phyloP scores from a whole-genome alignment of 1,140 invertebrate species.

The Drosophila obscura region DNA sequence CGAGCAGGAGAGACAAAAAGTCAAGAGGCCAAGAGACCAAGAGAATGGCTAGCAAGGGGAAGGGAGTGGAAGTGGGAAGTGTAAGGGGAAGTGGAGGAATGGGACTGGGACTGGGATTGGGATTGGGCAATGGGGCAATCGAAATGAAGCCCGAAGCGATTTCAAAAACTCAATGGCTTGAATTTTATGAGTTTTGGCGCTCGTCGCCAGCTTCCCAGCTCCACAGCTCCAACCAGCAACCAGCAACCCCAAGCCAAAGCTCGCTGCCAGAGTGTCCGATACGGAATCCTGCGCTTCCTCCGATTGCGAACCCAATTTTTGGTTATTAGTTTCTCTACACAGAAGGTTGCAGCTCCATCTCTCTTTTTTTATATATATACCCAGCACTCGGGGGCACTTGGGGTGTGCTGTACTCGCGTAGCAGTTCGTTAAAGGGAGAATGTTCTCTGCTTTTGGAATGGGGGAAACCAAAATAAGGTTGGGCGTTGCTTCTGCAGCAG shows the following conservation, averaged over 20 bases:
- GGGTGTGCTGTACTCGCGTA: too few relatives aligned
- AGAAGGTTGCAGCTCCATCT: conserved; percentile 18
- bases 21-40: conserved; percentile 59
- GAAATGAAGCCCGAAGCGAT: conserved; percentile 80
- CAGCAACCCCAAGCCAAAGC: conserved; percentile 11
- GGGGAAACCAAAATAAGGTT: too few relatives aligned
- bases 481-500: too few relatives aligned
- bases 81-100: not conserved
- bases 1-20: conserved; percentile 55
- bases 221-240: conserved; percentile 5
- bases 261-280: conserved; percentile 31
- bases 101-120: not conserved
- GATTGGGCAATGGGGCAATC: conserved; percentile 43
- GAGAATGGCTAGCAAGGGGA: conserved; percentile 20
- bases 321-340: conserved; percentile 66
- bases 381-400: too few relatives aligned
- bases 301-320: conserved; percentile 56
- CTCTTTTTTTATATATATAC: not conserved
- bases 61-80: too few relatives aligned
- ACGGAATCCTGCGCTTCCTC: conserved; percentile 16
- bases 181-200: conserved; percentile 75
- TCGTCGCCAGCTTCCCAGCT: conserved; percentile 11
- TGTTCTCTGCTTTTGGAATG: too few relatives aligned
- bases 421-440: too few relatives aligned
- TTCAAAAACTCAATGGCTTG: conserved; percentile 80